Percentiles rank a stretch among this genome's conserved stretches.
These are phyloP conservation scores for Geodia barretti DNA, from an alignment of 37 sponge, comb jelly and placozoan species.

Conservation along the genomic window DNA sequence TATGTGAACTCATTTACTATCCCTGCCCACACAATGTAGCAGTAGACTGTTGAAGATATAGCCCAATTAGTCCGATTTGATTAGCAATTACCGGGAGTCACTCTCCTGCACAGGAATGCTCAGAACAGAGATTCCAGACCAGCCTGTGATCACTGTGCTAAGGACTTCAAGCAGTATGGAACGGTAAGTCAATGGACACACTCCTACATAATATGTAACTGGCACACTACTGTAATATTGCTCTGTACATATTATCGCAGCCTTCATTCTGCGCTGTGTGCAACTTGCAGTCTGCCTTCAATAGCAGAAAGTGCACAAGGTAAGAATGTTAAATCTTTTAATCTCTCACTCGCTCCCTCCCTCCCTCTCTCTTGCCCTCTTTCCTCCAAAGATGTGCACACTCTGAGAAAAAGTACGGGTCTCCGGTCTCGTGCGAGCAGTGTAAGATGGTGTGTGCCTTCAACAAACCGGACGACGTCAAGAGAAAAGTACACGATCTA, in stretches of 20 bases:
- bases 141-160: slow-evolving; percentile 63
- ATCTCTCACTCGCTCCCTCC: too few relatives aligned
- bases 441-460: slow-evolving; percentile 84
- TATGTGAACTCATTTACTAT: too few relatives aligned
- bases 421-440: slow-evolving; percentile 70
- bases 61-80: too few relatives aligned
- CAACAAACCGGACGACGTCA: slow-evolving; percentile 58
- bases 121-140: slow-evolving; percentile 19
- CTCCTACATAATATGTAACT: too few relatives aligned
- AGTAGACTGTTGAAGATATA: too few relatives aligned
- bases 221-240: too few relatives aligned
- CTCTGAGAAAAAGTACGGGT: slow-evolving; percentile 81
- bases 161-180: slow-evolving; percentile 67
- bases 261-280: slow-evolving; percentile 72
- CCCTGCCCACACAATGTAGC: not conserved
- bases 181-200: too few relatives aligned
- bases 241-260: too few relatives aligned
- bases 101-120: slow-evolving; percentile 24
- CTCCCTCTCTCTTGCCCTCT: not conserved
- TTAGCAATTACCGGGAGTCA: too few relatives aligned
- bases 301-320: slow-evolving; percentile 79
- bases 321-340: slow-evolving; percentile 1
- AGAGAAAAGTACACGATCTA: slow-evolving; percentile 56
- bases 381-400: slow-evolving; percentile 58
- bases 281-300: slow-evolving; percentile 77